A percentile compares a stretch with the other conserved stretches of the same genome.
phyloP scores from a whole-genome alignment of 2,797 vertebrate genomes.

The Sebastes reedi region DNA sequence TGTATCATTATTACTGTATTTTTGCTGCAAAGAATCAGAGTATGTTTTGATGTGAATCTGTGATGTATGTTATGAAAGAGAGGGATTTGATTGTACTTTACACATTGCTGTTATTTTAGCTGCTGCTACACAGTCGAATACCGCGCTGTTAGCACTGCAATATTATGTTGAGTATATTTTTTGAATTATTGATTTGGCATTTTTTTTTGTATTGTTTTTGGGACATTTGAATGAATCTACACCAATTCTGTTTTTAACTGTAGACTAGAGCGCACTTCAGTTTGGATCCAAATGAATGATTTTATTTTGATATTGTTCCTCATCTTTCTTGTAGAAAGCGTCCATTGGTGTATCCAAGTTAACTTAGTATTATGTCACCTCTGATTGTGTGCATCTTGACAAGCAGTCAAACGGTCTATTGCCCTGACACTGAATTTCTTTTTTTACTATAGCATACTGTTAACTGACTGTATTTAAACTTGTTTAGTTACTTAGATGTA shows the following conservation, averaged over 20 bases:
- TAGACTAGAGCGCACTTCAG: slow-evolving; percentile 54
- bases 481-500: slow-evolving; percentile 49
- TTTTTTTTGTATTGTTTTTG: slow-evolving; percentile 65
- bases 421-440: slow-evolving; percentile 29
- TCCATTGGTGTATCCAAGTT: slow-evolving; percentile 38
- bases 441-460: slow-evolving; percentile 54
- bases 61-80: slow-evolving; percentile 68
- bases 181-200: slow-evolving; percentile 52
- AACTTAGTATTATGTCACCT: slow-evolving; percentile 45
- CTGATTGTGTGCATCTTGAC: slow-evolving; percentile 57
- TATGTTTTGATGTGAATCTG: slow-evolving; percentile 77
- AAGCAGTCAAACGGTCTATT: slow-evolving; percentile 30
- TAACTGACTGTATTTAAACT: slow-evolving; percentile 51
- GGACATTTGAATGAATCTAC: slow-evolving; percentile 64
- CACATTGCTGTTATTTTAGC: slow-evolving; percentile 55
- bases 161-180: slow-evolving; percentile 61
- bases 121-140: slow-evolving; percentile 51
- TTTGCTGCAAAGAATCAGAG: slow-evolving; percentile 76
- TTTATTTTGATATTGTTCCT: slow-evolving; percentile 61
- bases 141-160: slow-evolving; percentile 45
- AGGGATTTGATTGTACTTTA: slow-evolving; percentile 54
- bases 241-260: slow-evolving; percentile 28
- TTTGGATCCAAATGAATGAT: slow-evolving; percentile 44
- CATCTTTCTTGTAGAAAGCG: slow-evolving; percentile 69
- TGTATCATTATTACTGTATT: slow-evolving; percentile 77